These are phyloP conservation scores for Rhombomys opimus DNA, from an alignment of 2,113 vertebrate species.

Conservation along the genomic window DNA sequence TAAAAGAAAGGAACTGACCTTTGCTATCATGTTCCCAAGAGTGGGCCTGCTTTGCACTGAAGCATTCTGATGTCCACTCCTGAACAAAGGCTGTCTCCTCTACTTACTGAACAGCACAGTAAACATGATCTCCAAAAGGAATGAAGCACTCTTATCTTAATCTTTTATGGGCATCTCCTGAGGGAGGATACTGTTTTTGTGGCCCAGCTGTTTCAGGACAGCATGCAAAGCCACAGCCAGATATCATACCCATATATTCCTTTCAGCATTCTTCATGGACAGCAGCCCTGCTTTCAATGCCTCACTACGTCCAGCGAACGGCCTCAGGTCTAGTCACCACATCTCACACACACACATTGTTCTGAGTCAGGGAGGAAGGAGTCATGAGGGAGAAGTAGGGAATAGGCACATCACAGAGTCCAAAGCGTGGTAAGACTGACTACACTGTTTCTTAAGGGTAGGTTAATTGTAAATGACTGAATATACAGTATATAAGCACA, in stretches of 20 bases:
- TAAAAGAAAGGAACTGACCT: not conserved
- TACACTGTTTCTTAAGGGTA: not conserved
- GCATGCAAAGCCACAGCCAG: not conserved
- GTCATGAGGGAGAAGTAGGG: not conserved
- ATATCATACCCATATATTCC: not conserved
- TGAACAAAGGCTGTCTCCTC: not conserved
- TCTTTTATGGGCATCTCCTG: not conserved
- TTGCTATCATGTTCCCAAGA: not conserved
- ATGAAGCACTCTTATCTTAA: not conserved
- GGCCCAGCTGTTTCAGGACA: not conserved
- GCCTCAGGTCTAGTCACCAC: not conserved
- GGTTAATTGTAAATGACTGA: not conserved
- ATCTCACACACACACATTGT: not conserved
- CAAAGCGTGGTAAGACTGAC: not conserved
- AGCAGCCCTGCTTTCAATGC: not conserved
- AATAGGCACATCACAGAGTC: not conserved
- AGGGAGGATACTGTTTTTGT: not conserved
- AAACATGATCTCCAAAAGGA: not conserved
- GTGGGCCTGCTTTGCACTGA: not conserved
- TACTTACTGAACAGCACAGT: not conserved
- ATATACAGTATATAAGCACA: not conserved
- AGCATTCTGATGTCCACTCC: not conserved
- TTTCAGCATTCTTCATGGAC: not conserved
- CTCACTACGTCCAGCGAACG: not conserved
- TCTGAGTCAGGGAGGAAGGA: not conserved